Conservation (phyloP, 2,797 vertebrate genomes). For the Apodemus agrarius region DNA sequence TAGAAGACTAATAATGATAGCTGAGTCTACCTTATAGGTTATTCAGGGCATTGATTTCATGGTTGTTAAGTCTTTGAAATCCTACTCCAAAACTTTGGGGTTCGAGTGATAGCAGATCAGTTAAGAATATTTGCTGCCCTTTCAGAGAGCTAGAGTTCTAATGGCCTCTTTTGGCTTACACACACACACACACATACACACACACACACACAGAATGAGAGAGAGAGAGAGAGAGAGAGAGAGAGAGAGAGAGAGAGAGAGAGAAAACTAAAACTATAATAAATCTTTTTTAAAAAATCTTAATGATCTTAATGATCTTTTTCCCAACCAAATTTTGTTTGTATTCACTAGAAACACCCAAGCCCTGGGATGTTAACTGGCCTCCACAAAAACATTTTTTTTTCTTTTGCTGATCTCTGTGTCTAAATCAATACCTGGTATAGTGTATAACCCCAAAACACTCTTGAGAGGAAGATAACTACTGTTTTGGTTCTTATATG, state of each 20-base stretch:
- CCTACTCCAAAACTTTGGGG: neutral
- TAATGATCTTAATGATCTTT: neutral
- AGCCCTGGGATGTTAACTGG: neutral
- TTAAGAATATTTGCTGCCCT: neutral
- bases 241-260: neutral
- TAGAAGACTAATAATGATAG: neutral
- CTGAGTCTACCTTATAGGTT: neutral
- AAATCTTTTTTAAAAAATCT: neutral
- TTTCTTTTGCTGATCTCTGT: neutral
- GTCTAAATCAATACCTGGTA: neutral
- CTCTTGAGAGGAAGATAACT: neutral
- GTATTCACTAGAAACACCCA: neutral
- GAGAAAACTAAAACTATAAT: neutral
- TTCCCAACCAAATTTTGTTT: neutral
- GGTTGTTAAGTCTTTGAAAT: slow-evolving; percentile 19
- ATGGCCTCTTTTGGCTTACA: neutral
- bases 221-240: too few relatives aligned
- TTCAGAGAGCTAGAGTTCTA: neutral
- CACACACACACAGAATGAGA: neutral
- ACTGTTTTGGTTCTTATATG: neutral
- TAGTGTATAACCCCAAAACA: neutral
- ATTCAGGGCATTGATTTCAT: neutral
- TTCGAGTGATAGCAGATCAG: neutral
- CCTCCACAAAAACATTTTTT: neutral
- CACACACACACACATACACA: neutral